phyloP scores from a whole-genome alignment of 2,888 invertebrate species.

The Trichogramma dendrolimi region DNA sequence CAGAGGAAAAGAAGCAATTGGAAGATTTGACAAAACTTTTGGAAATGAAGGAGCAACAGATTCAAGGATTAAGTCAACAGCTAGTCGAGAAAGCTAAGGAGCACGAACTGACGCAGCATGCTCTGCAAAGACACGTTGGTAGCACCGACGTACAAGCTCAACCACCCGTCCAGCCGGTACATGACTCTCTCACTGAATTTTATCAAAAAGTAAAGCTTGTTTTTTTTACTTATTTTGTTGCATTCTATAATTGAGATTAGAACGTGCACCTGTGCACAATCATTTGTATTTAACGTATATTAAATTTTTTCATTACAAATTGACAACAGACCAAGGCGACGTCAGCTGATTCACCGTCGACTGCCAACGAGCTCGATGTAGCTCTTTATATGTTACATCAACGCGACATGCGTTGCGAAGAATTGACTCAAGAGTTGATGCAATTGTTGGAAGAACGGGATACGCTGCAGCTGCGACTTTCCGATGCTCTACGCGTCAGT shows the following conservation, averaged over 20 bases:
- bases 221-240: background rate
- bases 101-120: slow-evolving; percentile 53
- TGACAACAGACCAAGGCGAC: background rate
- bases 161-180: slow-evolving; percentile 8
- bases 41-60: slow-evolving; percentile 69
- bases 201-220: background rate
- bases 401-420: slow-evolving; percentile 80
- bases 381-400: slow-evolving; percentile 83
- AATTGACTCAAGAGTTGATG: slow-evolving; percentile 78
- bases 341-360: slow-evolving; percentile 4
- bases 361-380: slow-evolving; percentile 63
- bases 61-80: slow-evolving; percentile 66
- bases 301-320: background rate
- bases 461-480: slow-evolving; percentile 75
- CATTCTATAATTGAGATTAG: background rate
- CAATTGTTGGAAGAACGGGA: slow-evolving; percentile 80
- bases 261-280: background rate
- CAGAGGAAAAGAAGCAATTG: slow-evolving; percentile 58
- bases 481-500: slow-evolving; percentile 72
- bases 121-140: slow-evolving; percentile 36
- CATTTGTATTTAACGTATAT: slow-evolving; percentile 1
- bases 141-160: slow-evolving; percentile 24
- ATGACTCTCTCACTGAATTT: slow-evolving; percentile 14
- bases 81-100: slow-evolving; percentile 61
- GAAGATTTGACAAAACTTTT: slow-evolving; percentile 60